phyloP scores from a whole-genome alignment of 2,888 invertebrate genomes.

The Tuberolachnus salignus region DNA sequence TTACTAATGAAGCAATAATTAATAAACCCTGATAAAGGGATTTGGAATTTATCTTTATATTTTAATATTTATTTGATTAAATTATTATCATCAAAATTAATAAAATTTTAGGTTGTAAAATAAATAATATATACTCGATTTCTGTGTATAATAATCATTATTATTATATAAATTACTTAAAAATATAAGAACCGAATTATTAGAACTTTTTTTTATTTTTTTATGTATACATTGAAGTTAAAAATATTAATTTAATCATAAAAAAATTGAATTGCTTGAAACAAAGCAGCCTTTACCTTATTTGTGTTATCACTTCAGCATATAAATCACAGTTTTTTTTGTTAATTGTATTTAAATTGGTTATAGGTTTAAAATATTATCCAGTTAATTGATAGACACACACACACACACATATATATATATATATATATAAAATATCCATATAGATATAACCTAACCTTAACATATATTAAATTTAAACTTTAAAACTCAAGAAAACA shows the following conservation, averaged over 20 bases:
- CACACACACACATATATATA: too few species aligned
- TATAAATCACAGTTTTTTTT: conserved; percentile 9
- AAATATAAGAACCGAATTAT: not conserved
- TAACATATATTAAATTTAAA: not conserved
- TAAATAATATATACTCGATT: not conserved
- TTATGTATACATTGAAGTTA: too few species aligned
- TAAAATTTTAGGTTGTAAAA: not conserved
- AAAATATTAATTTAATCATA: not conserved
- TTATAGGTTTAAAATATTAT: not conserved
- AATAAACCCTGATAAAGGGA: too few species aligned
- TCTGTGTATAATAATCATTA: not conserved
- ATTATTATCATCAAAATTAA: not conserved
- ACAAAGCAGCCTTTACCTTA: conserved; percentile 23
- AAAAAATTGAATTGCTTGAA: not conserved
- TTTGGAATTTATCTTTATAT: not conserved
- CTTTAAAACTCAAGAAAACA: conserved; percentile 5
- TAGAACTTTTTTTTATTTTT: not conserved
- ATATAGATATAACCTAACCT: not conserved
- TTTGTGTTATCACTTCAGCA: conserved; percentile 8
- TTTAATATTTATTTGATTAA: not conserved
- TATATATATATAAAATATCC: too few species aligned
- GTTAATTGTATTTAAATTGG: not conserved
- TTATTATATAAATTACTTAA: not conserved
- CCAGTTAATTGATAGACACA: not conserved
- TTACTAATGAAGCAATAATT: too few species aligned